phyloP scores from a whole-genome alignment of 2,888 invertebrate genomes.

The Oxycera nigricornis region DNA sequence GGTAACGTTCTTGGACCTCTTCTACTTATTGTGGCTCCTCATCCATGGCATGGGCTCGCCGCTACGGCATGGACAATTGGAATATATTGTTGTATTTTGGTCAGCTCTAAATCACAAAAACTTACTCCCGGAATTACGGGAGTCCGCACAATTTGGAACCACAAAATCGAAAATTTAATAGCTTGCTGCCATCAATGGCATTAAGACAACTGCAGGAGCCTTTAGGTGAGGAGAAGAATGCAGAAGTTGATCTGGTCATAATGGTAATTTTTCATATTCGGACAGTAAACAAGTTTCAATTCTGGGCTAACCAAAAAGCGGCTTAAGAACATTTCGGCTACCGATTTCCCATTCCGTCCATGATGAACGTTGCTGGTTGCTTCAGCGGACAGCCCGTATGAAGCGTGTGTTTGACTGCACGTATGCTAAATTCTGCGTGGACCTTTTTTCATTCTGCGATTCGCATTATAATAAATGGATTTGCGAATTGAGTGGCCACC shows the following conservation, averaged over 20 bases:
- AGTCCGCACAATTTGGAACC: conserved; percentile 12
- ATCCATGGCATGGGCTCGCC: not conserved
- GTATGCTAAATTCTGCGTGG: conserved; percentile 2
- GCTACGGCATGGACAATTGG: not conserved
- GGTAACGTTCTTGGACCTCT: not conserved
- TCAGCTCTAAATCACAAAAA: conserved; percentile 35
- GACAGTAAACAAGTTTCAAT: conserved; percentile 13
- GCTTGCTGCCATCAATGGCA: conserved; percentile 7
- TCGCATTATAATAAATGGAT: conserved; percentile 18
- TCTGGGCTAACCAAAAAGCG: not conserved
- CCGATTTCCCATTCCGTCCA: conserved; percentile 33
- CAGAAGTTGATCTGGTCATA: conserved; percentile 27
- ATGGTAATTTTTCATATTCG: conserved; percentile 32
- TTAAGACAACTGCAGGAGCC: not conserved
- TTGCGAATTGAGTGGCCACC: conserved; percentile 16
- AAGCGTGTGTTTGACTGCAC: not conserved
- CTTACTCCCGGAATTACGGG: conserved; percentile 34
- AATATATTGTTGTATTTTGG: not conserved
- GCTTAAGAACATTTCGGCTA: conserved; percentile 19
- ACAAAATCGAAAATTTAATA: conserved; percentile 35
- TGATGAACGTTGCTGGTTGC: not conserved
- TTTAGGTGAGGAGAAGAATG: not conserved
- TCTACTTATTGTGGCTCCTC: too few species aligned
- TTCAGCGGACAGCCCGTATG: not conserved
- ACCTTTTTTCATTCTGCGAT: conserved; percentile 14